These are phyloP conservation scores for Acleris laterana DNA, from an alignment of 2,888 invertebrate genomes.

Conservation along the genomic window DNA sequence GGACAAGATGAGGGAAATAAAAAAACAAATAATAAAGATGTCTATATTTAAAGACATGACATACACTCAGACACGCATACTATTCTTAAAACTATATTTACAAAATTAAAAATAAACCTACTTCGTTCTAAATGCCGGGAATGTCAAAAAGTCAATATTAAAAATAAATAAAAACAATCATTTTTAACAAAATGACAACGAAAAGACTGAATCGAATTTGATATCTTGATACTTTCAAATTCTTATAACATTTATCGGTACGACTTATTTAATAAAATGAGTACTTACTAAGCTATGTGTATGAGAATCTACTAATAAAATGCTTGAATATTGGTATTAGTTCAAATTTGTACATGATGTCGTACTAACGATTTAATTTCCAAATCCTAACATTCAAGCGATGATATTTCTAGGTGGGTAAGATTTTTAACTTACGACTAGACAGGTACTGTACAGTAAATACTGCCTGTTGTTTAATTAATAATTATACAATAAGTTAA, in stretches of 20 bases:
- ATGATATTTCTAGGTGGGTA: conserved; percentile 58
- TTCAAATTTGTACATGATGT: no score
- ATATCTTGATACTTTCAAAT: no score
- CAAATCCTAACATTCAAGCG: no score
- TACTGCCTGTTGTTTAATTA: conserved; percentile 66
- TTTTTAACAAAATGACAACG: background rate
- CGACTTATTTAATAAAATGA: background rate
- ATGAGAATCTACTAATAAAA: conserved; percentile 25
- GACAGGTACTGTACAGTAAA: conserved; percentile 81
- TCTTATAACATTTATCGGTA: no score
- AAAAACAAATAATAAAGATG: conserved; percentile 42
- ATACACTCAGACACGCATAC: conserved; percentile 40
- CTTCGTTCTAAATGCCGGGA: conserved; percentile 28
- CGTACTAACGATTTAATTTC: no score
- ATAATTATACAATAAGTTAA: conserved; percentile 39
- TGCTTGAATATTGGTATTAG: no score
- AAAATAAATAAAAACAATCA: conserved; percentile 16
- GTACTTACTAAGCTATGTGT: conserved; percentile 23
- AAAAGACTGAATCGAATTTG: no score
- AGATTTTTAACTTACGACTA: conserved; percentile 71
- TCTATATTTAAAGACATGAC: conserved; percentile 48
- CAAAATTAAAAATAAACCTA: conserved; percentile 28
- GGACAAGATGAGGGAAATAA: conserved; percentile 10
- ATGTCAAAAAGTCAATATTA: conserved; percentile 30
- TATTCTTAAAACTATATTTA: conserved; percentile 35